These are phyloP conservation scores for Diachasma alloeum DNA, from an alignment of 1,140 invertebrate species.

Conservation along the genomic window DNA sequence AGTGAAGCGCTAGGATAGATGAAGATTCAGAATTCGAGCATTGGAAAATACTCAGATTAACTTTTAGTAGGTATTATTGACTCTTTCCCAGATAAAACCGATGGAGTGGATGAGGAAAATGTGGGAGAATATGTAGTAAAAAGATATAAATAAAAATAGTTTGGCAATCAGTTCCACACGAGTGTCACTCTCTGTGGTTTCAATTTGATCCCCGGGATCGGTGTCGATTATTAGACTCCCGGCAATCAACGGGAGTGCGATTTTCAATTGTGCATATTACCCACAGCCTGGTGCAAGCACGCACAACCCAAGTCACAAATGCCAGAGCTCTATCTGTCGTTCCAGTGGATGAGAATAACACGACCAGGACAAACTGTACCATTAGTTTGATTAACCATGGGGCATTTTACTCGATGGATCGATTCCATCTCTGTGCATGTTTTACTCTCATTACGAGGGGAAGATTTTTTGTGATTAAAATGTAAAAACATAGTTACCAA, in stretches of 20 bases:
- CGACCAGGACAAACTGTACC: conserved; percentile 6
- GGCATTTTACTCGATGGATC: neutral
- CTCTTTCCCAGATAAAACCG: too few species aligned
- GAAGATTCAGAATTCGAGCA: too few species aligned
- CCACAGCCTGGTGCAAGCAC: neutral
- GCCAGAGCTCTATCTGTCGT: neutral
- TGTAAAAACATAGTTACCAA: too few species aligned
- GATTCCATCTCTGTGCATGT: neutral
- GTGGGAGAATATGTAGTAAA: neutral
- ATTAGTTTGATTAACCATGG: conserved; percentile 9
- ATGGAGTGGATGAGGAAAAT: neutral
- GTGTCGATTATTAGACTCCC: conserved; percentile 1
- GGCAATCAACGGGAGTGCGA: conserved; percentile 2
- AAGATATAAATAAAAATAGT: neutral
- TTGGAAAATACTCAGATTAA: too few species aligned
- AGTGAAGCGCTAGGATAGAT: too few species aligned
- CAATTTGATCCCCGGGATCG: neutral
- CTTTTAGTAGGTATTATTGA: too few species aligned
- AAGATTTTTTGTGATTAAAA: too few species aligned
- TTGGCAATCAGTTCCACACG: neutral
- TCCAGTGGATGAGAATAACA: neutral
- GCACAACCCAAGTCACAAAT: neutral
- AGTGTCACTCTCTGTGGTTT: conserved; percentile 2
- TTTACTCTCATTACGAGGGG: neutral
- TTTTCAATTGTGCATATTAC: conserved; percentile 5